Base-by-base conservation (phyloP, 2,113 vertebrate genomes). In the Trogon surrucura region DNA sequence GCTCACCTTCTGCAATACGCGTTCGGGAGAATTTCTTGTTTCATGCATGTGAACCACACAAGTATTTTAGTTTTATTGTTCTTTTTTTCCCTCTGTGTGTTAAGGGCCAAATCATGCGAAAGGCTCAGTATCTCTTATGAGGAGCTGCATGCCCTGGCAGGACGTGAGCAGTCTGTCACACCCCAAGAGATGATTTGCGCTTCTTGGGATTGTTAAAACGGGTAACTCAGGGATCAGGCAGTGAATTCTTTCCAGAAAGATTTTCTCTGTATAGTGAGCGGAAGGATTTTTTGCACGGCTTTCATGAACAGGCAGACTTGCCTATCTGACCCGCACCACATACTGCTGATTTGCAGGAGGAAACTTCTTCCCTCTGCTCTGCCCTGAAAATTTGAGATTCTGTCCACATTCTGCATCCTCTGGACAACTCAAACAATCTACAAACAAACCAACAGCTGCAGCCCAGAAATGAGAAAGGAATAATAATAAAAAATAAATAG, bases 391-490 rank as follows among this genome's bases (percentile, higher is more conserved):
- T 82, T 10, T 80, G 38, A 91, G 54, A 88, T 85, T 93, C 93
- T 83, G 34, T 62, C 44, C 71, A 34, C 10, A 4, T 91, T 66
- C 75, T 81, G 32, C 34, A 7, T 85, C 41, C 47, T 82, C 58
- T 85, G 80, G 74, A 95, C 78, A 91, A 82, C 80, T 91, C 82
- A 82, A 91, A 85, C 62, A 47, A 70, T 61, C 90, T 82, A 47
- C 50, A 88, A 70, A 57, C 41, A 87, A 85, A 36, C 11, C 0
- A 5, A 38, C 38, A 89, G 67, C 85, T 91, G 62, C 71, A 90
- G 60, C 23, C 87, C 64, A 86, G 91, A 90, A 91, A 70, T 48
- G 21, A 90, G 54, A 80, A 58, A 65, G 56, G 57, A 83, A 78
- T 90, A 88, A 88, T 88, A 64, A 25, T 32, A 56, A 90, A 85